These are phyloP conservation scores for Brienomyrus longianalis DNA, from an alignment of 2,113 vertebrate genomes.

Conservation along the genomic window DNA sequence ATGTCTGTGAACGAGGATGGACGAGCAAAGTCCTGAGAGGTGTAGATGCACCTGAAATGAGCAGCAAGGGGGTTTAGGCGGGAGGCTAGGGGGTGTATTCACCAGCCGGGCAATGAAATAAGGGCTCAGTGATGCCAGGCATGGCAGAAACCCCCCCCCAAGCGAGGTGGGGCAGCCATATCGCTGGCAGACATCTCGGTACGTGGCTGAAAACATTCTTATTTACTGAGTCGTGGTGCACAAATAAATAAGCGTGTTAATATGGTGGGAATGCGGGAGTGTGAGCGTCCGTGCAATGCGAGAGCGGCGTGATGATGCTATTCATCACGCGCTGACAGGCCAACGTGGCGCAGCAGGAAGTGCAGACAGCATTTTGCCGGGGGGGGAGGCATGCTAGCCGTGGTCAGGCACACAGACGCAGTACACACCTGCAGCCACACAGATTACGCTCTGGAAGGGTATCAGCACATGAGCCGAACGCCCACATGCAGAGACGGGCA, in stretches of 20 bases:
- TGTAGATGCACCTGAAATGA: not conserved
- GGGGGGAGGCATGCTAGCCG: not conserved
- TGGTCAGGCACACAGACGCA: not conserved
- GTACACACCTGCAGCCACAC: not conserved
- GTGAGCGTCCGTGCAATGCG: conserved; percentile 35
- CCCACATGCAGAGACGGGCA: conserved; percentile 3
- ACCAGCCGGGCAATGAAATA: not conserved
- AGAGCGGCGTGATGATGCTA: conserved; percentile 42
- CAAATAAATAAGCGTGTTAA: conserved; percentile 46
- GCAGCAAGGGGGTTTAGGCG: not conserved
- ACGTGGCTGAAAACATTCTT: conserved; percentile 31
- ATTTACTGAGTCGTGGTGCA: conserved; percentile 36
- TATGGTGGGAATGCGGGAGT: conserved; percentile 34
- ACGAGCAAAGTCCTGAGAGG: no score
- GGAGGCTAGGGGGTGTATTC: not conserved
- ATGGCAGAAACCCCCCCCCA: not conserved
- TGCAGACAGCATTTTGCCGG: conserved; percentile 20
- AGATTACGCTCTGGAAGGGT: not conserved
- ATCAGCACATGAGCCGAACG: not conserved
- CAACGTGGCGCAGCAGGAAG: conserved; percentile 26
- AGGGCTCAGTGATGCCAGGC: not conserved
- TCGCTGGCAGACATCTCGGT: conserved; percentile 33
- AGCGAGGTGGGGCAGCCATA: conserved; percentile 31
- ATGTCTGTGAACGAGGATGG: not conserved
- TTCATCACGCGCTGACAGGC: conserved; percentile 44